Evolutionary conservation across 2,113 vertebrate species (phyloP), one percentile per base, ranked within the genome.

Genomic region (Bothrops jararaca): DNA sequence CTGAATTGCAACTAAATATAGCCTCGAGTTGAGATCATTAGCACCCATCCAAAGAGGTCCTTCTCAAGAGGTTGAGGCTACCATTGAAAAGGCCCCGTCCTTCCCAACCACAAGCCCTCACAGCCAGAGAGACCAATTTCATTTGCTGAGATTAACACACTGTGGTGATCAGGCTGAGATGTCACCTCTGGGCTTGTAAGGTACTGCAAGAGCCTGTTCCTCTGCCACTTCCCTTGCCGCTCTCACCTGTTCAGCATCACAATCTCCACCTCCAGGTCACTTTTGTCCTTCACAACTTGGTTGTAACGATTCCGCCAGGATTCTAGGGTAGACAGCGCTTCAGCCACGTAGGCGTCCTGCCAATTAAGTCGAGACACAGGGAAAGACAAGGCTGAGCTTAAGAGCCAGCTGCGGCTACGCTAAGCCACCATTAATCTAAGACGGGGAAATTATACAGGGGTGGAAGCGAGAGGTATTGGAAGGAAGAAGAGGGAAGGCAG

Each of bases 211-310:
- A 90, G 89, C 34, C 69, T 39, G 54, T 48, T 60, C 45, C 39
- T 60, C 1, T 1, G 10, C 45, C 18, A 4, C 8, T 86, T 23
- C 60, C 86, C 86, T 42, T 42, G 11, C 23, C 86, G 29, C 88
- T 95, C 95, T 69, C 96, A 99, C 99, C 98, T 98, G 74, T 98
- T 99, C 90, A 99, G 94, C 20, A 97, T 91, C 1, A 98, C 97
- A 0, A 98, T 94, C 94, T 99, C 98, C 29, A 97, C 88, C 95
- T 99, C 98, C 0, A 98, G 96, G 89, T 98, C 97, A 42, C 95
- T 98, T 92, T 98, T 99, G 26, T 99, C 98, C 93, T 98, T 98
- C 24, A 97, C 90, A 90, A 98, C 98, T 94, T 98, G 97, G 93
- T 96, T 96, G 90, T 98, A 97, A 23, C 97, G 97, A 95, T 90